These are phyloP conservation scores for Tachyglossus aculeatus DNA, from an alignment of 2,797 vertebrate genomes.

Conservation along the genomic window DNA sequence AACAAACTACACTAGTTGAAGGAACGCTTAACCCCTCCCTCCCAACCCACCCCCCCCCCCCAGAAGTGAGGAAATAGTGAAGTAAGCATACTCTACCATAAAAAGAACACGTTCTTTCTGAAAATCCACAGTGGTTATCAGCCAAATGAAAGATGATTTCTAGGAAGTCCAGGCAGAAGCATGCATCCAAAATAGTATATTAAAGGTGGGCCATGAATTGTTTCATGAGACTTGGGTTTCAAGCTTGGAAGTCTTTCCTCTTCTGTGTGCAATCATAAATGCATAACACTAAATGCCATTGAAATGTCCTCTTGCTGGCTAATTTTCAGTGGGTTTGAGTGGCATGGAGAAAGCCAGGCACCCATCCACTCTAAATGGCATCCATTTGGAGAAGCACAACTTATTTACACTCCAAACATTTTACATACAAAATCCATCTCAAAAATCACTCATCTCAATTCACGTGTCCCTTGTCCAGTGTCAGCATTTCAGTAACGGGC, in stretches of 20 bases:
- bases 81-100: neutral
- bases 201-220: slow-evolving; percentile 25
- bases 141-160: slow-evolving; percentile 17
- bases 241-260: slow-evolving; percentile 35
- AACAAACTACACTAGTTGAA: neutral
- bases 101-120: neutral
- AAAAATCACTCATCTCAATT: too few relatives aligned
- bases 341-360: neutral
- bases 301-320: neutral
- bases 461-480: too few relatives aligned
- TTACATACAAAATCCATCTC: too few relatives aligned
- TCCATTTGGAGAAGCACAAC: too few relatives aligned
- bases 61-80: neutral
- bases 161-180: slow-evolving; percentile 43
- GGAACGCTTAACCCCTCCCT: neutral
- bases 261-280: neutral
- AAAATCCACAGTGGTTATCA: neutral
- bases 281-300: slow-evolving; percentile 1
- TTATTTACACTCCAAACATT: too few relatives aligned
- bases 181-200: slow-evolving; percentile 30
- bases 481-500: too few relatives aligned
- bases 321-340: neutral
- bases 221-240: slow-evolving; percentile 34
- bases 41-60: neutral
- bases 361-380: too few relatives aligned